Base-by-base conservation (phyloP, 1,140 invertebrate genomes). In the Latrodectus geometricus region DNA sequence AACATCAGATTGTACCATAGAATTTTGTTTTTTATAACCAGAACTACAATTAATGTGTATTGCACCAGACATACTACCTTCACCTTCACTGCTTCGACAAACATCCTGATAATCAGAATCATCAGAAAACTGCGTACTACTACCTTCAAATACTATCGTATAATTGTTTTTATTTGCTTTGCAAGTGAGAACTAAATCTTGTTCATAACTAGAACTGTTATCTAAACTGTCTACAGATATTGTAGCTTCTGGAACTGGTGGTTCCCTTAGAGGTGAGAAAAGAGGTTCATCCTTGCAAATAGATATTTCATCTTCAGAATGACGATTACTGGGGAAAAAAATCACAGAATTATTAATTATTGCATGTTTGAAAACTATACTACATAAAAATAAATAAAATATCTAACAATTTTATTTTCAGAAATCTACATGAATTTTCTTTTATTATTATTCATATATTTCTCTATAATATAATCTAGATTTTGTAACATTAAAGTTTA, bases 91-190 rank as follows among this genome's bases (percentile, higher is more conserved):
- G 92, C 92, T 90, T 92, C 93, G 89, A n/a, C 61, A 87, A 70
- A 75, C 54, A 52, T 89, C 89, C 12, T 94, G 93, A 90, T 94
- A 95, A 90, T 95, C 94, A 88, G 95, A 96, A 89, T 95, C 95
- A 91, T 96, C 95, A 12, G 95, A 96, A 90, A 95, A 96, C 92
- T 90, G 89, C 61, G 95, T 94, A 35, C 83, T 83, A 89, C 96
- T 96, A 88, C 95, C 96, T 92, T 97, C 96, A 89, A 97, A 97
- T 74, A 96, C 96, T 89, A 98, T 97, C 77, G 96, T 98, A 90
- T 98, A 98, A 91, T 97, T 97, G 90, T 97, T 95, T 92, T 97
- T 97, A 90, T 98, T 97, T 15, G 95, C 95, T 86, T 88, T 96
- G 77, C 96, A 97, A 0, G 92, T 92, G 56, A 97, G 93, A 89